phyloP scores from a whole-genome alignment of 2,797 vertebrate genomes.

The Microtus californicus region DNA sequence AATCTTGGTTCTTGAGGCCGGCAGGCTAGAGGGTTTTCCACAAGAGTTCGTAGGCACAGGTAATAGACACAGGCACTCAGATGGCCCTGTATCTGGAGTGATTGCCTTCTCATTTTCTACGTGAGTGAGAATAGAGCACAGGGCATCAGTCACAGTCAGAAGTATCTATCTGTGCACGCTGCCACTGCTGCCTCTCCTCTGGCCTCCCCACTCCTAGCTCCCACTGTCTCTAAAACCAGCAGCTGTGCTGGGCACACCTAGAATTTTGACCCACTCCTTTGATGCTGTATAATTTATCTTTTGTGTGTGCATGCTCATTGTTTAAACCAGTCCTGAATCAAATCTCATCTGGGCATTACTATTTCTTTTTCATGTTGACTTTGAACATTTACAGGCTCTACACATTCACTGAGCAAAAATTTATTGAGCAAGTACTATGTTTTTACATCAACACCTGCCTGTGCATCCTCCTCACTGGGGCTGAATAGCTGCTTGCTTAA shows the following conservation, averaged over 20 bases:
- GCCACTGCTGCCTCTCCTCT: not conserved
- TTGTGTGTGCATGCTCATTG: accelerated
- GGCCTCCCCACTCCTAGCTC: not conserved
- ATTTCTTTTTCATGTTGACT: slow-evolving; percentile 20
- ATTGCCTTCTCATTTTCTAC: slow-evolving; percentile 85
- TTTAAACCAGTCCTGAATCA: not conserved
- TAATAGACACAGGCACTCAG: slow-evolving; percentile 71
- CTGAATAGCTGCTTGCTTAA: not conserved
- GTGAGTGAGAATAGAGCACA: slow-evolving; percentile 71
- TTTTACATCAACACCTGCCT: not conserved
- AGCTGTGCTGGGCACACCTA: not conserved
- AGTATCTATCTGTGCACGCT: accelerated
- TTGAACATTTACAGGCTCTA: not conserved
- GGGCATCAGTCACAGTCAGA: slow-evolving; percentile 79
- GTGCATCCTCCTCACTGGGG: slow-evolving; percentile 41
- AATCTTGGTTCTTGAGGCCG: slow-evolving; percentile 77
- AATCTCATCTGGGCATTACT: not conserved
- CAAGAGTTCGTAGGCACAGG: not conserved
- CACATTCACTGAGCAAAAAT: slow-evolving; percentile 9
- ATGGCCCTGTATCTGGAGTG: slow-evolving; percentile 13
- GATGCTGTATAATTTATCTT: not conserved
- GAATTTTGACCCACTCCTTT: accelerated
- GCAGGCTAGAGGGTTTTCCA: not conserved
- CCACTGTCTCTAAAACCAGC: accelerated
- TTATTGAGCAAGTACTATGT: not conserved